Percentiles rank a stretch among this genome's conserved stretches.
Evolutionary conservation across 2,888 invertebrate species (phyloP).

Genomic region (Sturmia bella): DNA sequence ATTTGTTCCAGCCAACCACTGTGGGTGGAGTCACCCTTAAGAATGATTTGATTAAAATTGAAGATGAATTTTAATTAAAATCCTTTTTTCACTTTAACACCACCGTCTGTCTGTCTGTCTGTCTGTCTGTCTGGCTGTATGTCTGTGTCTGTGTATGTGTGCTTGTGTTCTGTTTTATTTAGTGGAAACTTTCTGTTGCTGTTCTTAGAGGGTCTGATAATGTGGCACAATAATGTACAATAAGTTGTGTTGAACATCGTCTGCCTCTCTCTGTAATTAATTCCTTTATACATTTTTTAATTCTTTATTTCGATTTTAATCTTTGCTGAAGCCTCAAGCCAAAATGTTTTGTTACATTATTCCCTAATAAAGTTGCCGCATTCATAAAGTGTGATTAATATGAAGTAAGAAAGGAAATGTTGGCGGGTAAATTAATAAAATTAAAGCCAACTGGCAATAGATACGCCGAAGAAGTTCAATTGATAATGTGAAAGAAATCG

Average conservation of each 20-base stretch:
- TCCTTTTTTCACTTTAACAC: conserved; percentile 72
- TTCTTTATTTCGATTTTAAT: conserved; percentile 33
- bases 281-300: conserved; percentile 3
- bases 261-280: not conserved
- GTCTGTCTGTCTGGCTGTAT: conserved; percentile 22
- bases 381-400: conserved; percentile 19
- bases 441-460: no score
- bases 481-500: no score
- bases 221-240: conserved; percentile 45
- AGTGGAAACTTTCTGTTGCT: conserved; percentile 11
- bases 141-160: conserved; percentile 4
- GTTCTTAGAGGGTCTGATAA: conserved; percentile 37
- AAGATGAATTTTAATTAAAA: conserved; percentile 82
- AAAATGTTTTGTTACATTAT: conserved; percentile 46
- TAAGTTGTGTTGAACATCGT: conserved; percentile 14
- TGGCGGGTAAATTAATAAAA: not conserved
- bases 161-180: conserved; percentile 36
- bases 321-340: conserved; percentile 47
- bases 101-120: conserved; percentile 29
- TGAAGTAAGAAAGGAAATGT: conserved; percentile 11
- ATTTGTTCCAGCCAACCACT: not conserved
- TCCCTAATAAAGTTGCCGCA: conserved; percentile 32
- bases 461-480: no score
- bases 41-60: conserved; percentile 82
- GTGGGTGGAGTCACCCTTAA: conserved; percentile 63